Percentiles rank a stretch among this genome's conserved stretches.
These are phyloP conservation scores for Laupala kohalensis DNA, from an alignment of 1,140 invertebrate genomes.

Conservation along the genomic window DNA sequence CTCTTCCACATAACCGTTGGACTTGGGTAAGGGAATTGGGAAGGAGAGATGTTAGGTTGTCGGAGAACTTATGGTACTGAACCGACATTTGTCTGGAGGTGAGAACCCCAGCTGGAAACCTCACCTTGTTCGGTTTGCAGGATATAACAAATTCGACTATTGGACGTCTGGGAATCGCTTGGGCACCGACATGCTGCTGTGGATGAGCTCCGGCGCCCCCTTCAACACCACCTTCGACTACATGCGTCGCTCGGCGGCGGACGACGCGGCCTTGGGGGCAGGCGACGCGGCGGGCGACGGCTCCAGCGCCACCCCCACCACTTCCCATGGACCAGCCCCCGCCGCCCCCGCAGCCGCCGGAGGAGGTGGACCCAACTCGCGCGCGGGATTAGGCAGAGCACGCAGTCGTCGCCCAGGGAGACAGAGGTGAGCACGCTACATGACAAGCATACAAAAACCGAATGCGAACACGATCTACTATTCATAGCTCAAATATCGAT, in stretches of 20 bases:
- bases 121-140: slow-evolving; percentile 18
- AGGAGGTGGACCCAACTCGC: slow-evolving; percentile 22
- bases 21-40: too few species aligned
- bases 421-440: slow-evolving; percentile 54
- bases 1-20: too few species aligned
- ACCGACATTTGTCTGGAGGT: background rate
- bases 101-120: background rate
- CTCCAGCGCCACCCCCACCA: slow-evolving; percentile 9
- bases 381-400: slow-evolving; percentile 35
- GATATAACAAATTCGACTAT: slow-evolving; percentile 68
- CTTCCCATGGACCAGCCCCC: background rate
- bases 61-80: background rate
- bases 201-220: slow-evolving; percentile 77
- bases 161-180: slow-evolving; percentile 81
- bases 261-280: slow-evolving; percentile 20
- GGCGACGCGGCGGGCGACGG: slow-evolving; percentile 21
- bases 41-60: too few species aligned
- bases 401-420: slow-evolving; percentile 53
- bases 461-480: too few species aligned
- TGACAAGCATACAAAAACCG: too few species aligned
- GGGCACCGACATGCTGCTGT: slow-evolving; percentile 73
- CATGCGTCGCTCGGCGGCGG: slow-evolving; percentile 38
- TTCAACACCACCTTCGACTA: slow-evolving; percentile 78
- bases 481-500: too few species aligned
- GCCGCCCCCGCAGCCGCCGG: background rate